A percentile compares a stretch with the other conserved stretches of the same genome.
These are phyloP conservation scores for Amphipyra tragopoginis DNA, from an alignment of 2,888 invertebrate genomes.

Conservation along the genomic window DNA sequence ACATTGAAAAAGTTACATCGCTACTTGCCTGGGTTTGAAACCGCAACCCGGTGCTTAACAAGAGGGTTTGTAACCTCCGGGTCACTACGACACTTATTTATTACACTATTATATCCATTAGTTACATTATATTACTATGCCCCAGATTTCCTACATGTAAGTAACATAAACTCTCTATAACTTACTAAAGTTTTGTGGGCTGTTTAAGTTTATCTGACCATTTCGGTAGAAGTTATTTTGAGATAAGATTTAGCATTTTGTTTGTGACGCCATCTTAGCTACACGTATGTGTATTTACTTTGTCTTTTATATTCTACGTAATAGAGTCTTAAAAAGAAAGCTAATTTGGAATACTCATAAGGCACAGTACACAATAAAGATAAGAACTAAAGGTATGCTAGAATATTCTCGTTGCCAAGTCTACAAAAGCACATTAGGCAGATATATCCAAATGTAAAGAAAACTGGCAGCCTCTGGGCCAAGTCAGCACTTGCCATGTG, in stretches of 20 bases:
- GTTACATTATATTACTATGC: too few relatives aligned
- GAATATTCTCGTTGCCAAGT: conserved; percentile 22
- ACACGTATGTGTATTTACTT: neutral
- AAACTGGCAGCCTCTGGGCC: conserved; percentile 28
- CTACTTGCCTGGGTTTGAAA: too few relatives aligned
- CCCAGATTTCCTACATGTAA: too few relatives aligned
- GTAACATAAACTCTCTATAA: neutral
- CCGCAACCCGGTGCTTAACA: too few relatives aligned
- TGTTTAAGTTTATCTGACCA: neutral
- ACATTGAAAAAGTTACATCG: too few relatives aligned
- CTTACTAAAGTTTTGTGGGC: neutral
- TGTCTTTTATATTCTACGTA: conserved; percentile 8
- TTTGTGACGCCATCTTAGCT: conserved; percentile 7
- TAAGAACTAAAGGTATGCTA: conserved; percentile 7
- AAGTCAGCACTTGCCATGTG: conserved; percentile 21
- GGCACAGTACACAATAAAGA: conserved; percentile 21
- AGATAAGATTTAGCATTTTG: conserved; percentile 8
- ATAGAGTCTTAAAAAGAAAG: conserved; percentile 14
- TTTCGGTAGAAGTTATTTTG: neutral
- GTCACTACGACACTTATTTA: too few relatives aligned
- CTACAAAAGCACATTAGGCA: conserved; percentile 20
- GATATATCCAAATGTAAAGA: conserved; percentile 33
- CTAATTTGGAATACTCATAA: conserved; percentile 17
- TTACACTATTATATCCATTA: too few relatives aligned
- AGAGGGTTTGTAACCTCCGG: too few relatives aligned